Evolutionary conservation across 2,113 vertebrate species (phyloP).

Genomic region (Suncus etruscus): DNA sequence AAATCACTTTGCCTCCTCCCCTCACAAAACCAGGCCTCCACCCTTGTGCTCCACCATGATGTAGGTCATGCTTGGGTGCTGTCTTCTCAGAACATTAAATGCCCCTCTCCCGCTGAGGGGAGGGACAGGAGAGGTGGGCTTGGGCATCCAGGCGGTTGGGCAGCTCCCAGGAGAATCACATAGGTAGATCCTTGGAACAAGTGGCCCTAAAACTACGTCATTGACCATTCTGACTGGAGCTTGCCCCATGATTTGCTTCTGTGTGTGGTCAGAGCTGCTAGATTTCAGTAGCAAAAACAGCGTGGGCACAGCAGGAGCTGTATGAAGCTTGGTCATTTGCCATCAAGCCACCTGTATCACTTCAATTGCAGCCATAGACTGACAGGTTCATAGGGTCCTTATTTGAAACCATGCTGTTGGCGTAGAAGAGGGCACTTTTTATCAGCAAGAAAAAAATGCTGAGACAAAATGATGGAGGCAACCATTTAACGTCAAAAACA

Average conservation of each 20-base stretch:
- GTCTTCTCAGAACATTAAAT: neutral
- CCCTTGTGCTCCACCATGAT: too few species aligned
- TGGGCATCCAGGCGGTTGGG: rapidly evolving
- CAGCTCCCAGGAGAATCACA: neutral
- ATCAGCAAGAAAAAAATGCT: neutral
- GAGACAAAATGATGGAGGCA: neutral
- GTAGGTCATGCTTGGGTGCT: too few species aligned
- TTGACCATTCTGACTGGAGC: neutral
- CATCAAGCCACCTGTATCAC: neutral
- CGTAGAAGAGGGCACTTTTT: too few species aligned
- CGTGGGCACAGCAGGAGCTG: neutral
- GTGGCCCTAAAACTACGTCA: neutral
- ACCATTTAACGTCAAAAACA: neutral
- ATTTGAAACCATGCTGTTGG: neutral
- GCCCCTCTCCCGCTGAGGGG: rapidly evolving
- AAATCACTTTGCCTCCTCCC: rapidly evolving
- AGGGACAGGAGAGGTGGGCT: too few species aligned
- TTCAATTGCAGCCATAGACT: neutral
- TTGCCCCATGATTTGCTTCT: too few species aligned
- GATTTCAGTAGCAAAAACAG: neutral
- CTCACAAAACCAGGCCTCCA: too few species aligned
- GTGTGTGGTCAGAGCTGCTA: neutral
- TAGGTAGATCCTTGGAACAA: neutral
- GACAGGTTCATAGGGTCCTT: neutral
- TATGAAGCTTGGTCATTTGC: neutral